Conservation (phyloP, 2,797 vertebrate genomes). For the Spatula versicolor region DNA sequence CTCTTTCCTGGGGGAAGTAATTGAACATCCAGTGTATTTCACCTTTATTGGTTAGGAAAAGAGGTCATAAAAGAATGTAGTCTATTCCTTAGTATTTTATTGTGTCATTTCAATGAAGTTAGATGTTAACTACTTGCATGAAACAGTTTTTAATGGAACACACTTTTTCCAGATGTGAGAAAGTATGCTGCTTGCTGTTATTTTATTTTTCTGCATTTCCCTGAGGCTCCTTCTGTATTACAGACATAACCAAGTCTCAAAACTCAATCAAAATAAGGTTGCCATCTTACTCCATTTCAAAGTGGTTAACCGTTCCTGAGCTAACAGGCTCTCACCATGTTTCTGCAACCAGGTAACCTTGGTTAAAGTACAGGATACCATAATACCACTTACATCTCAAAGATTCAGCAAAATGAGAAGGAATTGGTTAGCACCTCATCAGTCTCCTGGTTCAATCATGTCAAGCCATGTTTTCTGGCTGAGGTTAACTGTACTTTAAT, state of each 20-base stretch:
- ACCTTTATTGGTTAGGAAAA: constrained; percentile 20
- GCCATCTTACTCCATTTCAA: not conserved
- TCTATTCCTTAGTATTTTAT: constrained; percentile 33
- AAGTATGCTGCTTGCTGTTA: not conserved
- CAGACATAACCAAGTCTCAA: not conserved
- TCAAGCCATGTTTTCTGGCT: not conserved
- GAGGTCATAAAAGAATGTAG: constrained; percentile 30
- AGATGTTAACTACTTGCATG: constrained; percentile 29
- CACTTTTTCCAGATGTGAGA: not conserved
- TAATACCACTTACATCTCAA: not conserved
- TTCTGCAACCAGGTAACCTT: not conserved
- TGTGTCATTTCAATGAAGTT: constrained; percentile 37
- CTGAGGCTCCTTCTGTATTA: not conserved
- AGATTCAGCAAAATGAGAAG: not conserved
- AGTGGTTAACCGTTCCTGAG: not conserved
- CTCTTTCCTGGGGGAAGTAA: not conserved
- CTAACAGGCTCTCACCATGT: not conserved
- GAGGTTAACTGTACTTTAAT: not conserved
- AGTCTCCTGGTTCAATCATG: not conserved
- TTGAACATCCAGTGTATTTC: not conserved
- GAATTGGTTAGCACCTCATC: not conserved
- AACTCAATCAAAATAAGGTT: not conserved
- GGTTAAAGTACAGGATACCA: not conserved
- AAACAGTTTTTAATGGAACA: constrained; percentile 42
- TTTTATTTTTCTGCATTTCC: constrained; percentile 3